These are phyloP conservation scores for Peromyscus leucopus DNA, from an alignment of 2,113 vertebrate species.

Conservation along the genomic window DNA sequence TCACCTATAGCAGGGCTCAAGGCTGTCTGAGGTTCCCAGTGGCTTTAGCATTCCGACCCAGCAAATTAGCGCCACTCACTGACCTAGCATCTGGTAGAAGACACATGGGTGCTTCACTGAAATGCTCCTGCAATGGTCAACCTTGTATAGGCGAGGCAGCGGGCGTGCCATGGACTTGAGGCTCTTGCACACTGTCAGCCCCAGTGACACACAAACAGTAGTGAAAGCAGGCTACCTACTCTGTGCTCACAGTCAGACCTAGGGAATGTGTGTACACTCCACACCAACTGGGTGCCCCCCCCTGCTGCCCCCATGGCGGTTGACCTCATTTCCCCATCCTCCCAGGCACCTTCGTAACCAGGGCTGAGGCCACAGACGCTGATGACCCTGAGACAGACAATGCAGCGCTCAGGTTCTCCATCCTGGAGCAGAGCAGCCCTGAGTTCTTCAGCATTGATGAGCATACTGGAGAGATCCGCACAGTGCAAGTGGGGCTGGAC, in stretches of 20 bases:
- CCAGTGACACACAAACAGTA: background rate
- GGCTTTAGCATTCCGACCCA: no score
- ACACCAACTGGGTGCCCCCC: background rate
- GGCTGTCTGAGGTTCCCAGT: background rate
- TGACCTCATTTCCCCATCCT: accelerated
- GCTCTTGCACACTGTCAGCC: background rate
- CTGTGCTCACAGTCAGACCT: background rate
- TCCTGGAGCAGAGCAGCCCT: constrained; percentile 89
- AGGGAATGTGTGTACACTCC: background rate
- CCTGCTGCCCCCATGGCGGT: no score
- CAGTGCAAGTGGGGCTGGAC: constrained; percentile 92
- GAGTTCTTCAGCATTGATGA: constrained; percentile 94
- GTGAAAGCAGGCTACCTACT: background rate
- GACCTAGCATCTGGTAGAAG: background rate
- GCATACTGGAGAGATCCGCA: constrained; percentile 93
- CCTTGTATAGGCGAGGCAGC: background rate
- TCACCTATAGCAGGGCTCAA: no score
- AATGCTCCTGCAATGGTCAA: background rate
- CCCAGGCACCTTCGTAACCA: constrained; percentile 93
- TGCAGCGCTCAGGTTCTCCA: constrained; percentile 91
- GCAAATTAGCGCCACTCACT: background rate
- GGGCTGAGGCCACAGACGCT: constrained; percentile 91
- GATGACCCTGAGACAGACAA: constrained; percentile 96
- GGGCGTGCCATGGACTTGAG: no score
- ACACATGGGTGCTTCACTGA: background rate